These are phyloP conservation scores for Tragelaphus imberbis DNA, from an alignment of 2,113 vertebrate species.

Conservation along the genomic window DNA sequence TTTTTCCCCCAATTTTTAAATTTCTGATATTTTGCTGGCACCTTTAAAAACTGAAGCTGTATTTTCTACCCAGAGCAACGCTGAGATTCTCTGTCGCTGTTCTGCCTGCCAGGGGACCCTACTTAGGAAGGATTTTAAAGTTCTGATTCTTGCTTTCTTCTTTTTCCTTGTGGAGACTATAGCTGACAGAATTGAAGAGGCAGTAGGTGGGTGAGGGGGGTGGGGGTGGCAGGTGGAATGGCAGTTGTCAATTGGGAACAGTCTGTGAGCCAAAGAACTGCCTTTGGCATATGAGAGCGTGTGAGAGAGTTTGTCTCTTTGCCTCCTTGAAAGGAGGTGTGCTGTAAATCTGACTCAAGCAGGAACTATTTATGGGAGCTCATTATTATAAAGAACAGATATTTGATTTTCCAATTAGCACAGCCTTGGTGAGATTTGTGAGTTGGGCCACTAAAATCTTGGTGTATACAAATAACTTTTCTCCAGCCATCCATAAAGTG, in stretches of 20 bases:
- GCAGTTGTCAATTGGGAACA: conserved; percentile 33
- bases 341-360: conserved; percentile 28
- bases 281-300: conserved; percentile 27
- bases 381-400: background rate
- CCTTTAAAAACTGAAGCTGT: background rate
- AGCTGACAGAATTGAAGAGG: conserved; percentile 44
- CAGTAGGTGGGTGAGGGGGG: conserved; percentile 42
- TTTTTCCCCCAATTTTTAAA: background rate
- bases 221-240: conserved; percentile 23
- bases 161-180: background rate
- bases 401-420: background rate
- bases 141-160: background rate
- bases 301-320: conserved; percentile 15
- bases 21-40: background rate
- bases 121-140: background rate
- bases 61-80: background rate
- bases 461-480: background rate
- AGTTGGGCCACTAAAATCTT: background rate
- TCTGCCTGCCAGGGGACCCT: background rate
- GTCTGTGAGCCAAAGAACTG: conserved; percentile 46
- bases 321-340: conserved; percentile 29
- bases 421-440: background rate
- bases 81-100: background rate
- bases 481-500: background rate
- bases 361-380: conserved; percentile 29